phyloP scores from a whole-genome alignment of 2,797 vertebrate genomes.

The Menidia menidia region DNA sequence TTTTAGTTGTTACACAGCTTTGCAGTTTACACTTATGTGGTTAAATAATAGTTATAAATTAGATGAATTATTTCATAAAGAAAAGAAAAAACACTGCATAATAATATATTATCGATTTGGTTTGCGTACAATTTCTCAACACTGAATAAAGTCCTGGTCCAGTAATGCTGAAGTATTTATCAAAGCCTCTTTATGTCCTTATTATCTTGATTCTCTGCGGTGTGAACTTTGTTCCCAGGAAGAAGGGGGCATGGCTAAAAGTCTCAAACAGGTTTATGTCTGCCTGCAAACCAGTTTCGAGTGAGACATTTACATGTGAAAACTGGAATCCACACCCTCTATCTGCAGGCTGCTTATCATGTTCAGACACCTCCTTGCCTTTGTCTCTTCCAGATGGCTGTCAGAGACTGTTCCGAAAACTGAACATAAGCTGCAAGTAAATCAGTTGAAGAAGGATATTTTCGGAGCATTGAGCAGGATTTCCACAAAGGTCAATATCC shows the following conservation, averaged over 20 bases:
- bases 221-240: slow-evolving; percentile 71
- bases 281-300: slow-evolving; percentile 76
- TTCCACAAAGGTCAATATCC: slow-evolving; percentile 54
- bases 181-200: slow-evolving; percentile 30
- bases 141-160: neutral
- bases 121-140: slow-evolving; percentile 9
- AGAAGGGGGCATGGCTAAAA: slow-evolving; percentile 75
- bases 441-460: slow-evolving; percentile 50
- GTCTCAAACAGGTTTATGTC: slow-evolving; percentile 82
- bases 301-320: slow-evolving; percentile 84
- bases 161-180: neutral
- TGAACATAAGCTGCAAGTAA: slow-evolving; percentile 35
- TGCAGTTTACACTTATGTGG: neutral
- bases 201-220: slow-evolving; percentile 53
- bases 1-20: neutral
- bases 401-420: slow-evolving; percentile 38
- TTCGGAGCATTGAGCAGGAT: slow-evolving; percentile 55
- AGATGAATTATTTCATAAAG: neutral
- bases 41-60: neutral
- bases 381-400: slow-evolving; percentile 57
- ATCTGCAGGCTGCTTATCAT: slow-evolving; percentile 70
- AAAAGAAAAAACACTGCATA: neutral
- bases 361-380: slow-evolving; percentile 75
- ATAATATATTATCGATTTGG: neutral
- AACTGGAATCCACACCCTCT: slow-evolving; percentile 89